Evolutionary conservation across 2,888 invertebrate species (phyloP).

Genomic region (Eulithis prunata): DNA sequence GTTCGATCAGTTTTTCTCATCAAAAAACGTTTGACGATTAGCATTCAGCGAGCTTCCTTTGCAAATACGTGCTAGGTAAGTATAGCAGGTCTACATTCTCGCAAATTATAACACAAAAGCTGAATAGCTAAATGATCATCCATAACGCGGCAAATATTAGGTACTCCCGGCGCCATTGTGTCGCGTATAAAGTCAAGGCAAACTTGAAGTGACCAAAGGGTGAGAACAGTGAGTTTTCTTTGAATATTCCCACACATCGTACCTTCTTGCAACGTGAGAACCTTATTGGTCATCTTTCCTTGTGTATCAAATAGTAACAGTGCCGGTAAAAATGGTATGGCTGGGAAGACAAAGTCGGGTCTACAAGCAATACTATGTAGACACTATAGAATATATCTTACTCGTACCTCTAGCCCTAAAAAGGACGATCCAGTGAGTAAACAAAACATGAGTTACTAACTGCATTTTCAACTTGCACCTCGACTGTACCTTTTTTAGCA

Average conservation of each 20-base stretch:
- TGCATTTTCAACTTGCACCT: neutral
- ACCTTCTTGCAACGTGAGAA: neutral
- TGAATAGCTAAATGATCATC: constrained; percentile 35
- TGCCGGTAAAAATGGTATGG: too few relatives aligned
- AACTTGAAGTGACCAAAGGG: constrained; percentile 30
- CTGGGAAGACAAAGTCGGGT: too few relatives aligned
- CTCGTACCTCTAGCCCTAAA: neutral
- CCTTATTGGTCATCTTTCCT: neutral
- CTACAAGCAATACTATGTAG: too few relatives aligned
- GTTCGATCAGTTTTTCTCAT: too few relatives aligned
- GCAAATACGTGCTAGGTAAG: neutral
- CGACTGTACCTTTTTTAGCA: neutral
- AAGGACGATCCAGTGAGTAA: neutral
- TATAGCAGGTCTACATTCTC: neutral
- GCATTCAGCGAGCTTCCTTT: too few relatives aligned
- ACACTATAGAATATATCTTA: neutral
- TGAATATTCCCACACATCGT: constrained; percentile 7
- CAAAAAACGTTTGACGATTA: too few relatives aligned
- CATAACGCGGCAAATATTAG: constrained; percentile 34
- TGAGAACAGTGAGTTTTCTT: constrained; percentile 8
- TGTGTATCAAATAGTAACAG: neutral
- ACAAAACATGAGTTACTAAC: neutral
- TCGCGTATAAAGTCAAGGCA: constrained; percentile 40
- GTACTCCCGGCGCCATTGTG: constrained; percentile 32
- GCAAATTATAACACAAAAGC: constrained; percentile 25